Base-by-base conservation (phyloP, 2,888 invertebrate genomes). In the Allacma fusca region DNA sequence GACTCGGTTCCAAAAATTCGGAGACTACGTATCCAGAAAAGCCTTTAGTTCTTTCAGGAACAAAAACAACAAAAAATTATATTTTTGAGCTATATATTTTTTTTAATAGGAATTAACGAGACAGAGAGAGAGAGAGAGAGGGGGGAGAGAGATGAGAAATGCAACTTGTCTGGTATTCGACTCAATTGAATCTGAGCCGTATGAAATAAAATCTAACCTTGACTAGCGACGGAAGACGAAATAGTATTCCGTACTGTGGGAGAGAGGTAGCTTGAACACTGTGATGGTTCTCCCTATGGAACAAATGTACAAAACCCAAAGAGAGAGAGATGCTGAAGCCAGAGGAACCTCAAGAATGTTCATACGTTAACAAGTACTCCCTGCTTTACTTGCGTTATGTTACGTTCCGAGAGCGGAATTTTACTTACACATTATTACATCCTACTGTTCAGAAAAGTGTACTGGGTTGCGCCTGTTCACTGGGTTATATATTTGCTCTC, bases 171-270 rank as follows among this genome's bases (percentile, higher is more conserved):
- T 68, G 68, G 68, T 68, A 68, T 68, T 68, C 40, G 43, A 68
- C 68, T 68, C 40, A 68, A 70, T 13, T 40, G 70, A 70, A 70
- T 70, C 44, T 70, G 70, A 70, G 70, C 70, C 19, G 70, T 70
- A 70, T 70, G 70, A 70, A 70, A 70, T 70, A 44, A 70, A 70
- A 70, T 70, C 70, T 70, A 70, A 70, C 70, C 70, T 70, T 70
- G 70, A 70, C 70, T 70, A 70, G 21, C 21, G 29, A 50, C 50
- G 50, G 50, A 50, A 50, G 50, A 50, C 50, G 50, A 50, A 50
- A 50, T 50, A 50, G 50, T 50, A 50, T 50, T 13, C 50, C n/a
- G 50, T 50, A 50, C 50, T 2, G 50, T 19, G 50, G 16, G 50
- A 50, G 50, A 50, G 50, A 50, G 50, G 19, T n/a, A 50, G n/a